Base-by-base conservation (phyloP, 2,113 vertebrate species). In the Orycteropus afer region DNA sequence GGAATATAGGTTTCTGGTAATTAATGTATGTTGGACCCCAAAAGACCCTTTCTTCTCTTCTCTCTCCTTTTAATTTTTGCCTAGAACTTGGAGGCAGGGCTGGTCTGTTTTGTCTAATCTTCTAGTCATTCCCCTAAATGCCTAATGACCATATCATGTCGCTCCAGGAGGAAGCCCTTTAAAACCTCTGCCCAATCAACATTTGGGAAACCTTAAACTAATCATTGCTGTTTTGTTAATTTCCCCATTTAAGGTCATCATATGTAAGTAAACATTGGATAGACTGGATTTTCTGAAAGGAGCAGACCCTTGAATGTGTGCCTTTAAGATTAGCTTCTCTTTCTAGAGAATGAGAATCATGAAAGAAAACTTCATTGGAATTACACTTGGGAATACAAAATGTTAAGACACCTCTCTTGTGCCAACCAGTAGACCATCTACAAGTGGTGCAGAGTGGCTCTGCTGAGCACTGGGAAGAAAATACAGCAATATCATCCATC, bases 181-280 rank as follows among this genome's bases (percentile, higher is more conserved):
- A 51, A 76, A 96, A 77, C 40, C 37, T 83, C 45, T 59, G 49
- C 37, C 67, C 85, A 90, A 34, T 95, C 86, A 90, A 25, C 15
- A 55, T 78, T 92, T 73, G 32, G 85, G 76, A 91, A 96, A 95
- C 61, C 92, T 93, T 87, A 91, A 45, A 89, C 47, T 59, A 37
- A 51, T 79, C 76, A 61, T 94, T 78, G 83, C 17, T 74, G 40
- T 85, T 96, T 97, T 84, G 87, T 91, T 80, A 90, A 96, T 89
- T 89, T 81, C 2, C 55, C 65, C 15, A 80, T 63, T 86, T 84
- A 96, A 97, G 97, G 88, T 80, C 51, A 37, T 90, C 83, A 93
- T n/a, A 69, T 0, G 18, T 47, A 67, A 89, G 76, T 91, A 82
- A 96, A 14, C 22, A 14, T 27, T 78, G n/a, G 55, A 77, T 65